Percentiles rank a stretch among this genome's conserved stretches.
Evolutionary conservation across 2,888 invertebrate genomes (phyloP).

Genomic region (Cerastoderma edule): DNA sequence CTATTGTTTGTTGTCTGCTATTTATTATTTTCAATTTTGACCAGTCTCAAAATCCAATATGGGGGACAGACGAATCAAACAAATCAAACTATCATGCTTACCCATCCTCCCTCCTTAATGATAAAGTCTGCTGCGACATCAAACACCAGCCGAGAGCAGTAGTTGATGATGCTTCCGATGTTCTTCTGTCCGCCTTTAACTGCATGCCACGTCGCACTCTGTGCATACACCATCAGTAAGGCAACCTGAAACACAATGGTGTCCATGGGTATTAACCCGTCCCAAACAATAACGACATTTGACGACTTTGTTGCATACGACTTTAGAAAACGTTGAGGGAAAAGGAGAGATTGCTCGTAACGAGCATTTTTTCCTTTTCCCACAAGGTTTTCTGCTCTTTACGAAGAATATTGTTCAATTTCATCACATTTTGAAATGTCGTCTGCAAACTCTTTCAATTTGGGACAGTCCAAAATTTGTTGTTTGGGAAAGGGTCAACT

Average conservation of each 20-base stretch:
- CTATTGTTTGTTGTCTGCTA: too few relatives aligned
- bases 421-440: too few relatives aligned
- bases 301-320: background rate
- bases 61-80: too few relatives aligned
- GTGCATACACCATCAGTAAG: conserved; percentile 70
- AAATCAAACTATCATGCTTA: too few relatives aligned
- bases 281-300: background rate
- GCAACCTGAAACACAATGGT: conserved; percentile 65
- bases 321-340: background rate
- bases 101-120: conserved; percentile 76
- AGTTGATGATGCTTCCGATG: conserved; percentile 65
- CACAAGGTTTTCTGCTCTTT: background rate
- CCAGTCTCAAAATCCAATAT: too few relatives aligned
- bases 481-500: too few relatives aligned
- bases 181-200: conserved; percentile 63
- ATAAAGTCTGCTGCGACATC: conserved; percentile 74
- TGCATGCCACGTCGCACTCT: conserved; percentile 65
- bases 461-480: too few relatives aligned
- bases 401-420: too few relatives aligned
- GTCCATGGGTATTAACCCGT: background rate
- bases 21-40: too few relatives aligned
- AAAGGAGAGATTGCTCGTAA: conserved; percentile 5
- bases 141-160: conserved; percentile 68
- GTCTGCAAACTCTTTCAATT: too few relatives aligned
- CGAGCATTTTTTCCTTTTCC: background rate